Percentiles rank a stretch among this genome's conserved stretches.
phyloP scores from a whole-genome alignment of 2,113 vertebrate species.

The Panthera uncia region DNA sequence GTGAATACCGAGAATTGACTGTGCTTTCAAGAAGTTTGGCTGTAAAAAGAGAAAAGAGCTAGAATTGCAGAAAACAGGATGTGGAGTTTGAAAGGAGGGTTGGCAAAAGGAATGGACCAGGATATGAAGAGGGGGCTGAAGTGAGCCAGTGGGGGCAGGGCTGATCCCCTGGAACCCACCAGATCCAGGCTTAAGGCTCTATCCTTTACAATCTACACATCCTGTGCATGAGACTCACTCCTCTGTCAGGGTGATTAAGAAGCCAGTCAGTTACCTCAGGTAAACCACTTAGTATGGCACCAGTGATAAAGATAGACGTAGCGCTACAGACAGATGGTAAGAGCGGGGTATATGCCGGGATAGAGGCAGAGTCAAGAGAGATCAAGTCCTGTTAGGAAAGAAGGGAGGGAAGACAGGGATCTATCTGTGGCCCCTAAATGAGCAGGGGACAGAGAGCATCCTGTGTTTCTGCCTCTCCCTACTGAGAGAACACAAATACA shows the following conservation, averaged over 20 bases:
- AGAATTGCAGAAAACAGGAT: neutral
- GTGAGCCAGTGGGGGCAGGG: neutral
- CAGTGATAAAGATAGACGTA: neutral
- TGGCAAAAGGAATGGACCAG: neutral
- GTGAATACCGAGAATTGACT: neutral
- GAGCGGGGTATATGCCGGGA: accelerated
- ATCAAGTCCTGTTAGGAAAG: neutral
- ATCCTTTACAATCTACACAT: neutral
- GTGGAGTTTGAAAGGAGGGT: neutral
- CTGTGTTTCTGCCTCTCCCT: neutral
- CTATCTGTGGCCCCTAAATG: neutral
- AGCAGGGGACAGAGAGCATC: neutral
- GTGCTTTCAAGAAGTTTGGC: neutral
- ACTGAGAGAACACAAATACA: neutral
- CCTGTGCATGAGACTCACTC: neutral
- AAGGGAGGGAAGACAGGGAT: neutral
- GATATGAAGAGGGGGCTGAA: neutral
- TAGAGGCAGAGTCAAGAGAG: neutral
- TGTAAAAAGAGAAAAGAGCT: neutral
- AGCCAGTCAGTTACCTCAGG: neutral
- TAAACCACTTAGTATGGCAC: neutral
- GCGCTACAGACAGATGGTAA: neutral
- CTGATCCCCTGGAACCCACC: neutral
- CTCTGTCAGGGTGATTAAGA: neutral
- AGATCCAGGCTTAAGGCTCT: neutral